Base-by-base conservation (phyloP, 2,888 invertebrate species). In the Therioaphis trifolii region DNA sequence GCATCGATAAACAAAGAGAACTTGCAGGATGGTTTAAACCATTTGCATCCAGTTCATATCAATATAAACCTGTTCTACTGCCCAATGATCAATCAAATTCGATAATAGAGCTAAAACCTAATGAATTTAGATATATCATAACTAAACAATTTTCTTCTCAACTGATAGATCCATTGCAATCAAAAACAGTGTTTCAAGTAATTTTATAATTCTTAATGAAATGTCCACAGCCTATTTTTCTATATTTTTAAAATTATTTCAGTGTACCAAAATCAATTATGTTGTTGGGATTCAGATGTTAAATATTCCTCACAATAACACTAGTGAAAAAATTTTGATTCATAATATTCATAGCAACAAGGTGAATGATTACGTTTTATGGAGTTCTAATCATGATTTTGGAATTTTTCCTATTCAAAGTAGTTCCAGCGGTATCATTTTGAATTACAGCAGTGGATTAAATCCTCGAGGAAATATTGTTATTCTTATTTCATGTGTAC, bases 371-470 rank as follows among this genome's bases (percentile, higher is more conserved):
- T 92, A 93, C 27, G 85, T 85, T 14, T 89, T 92, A 78, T 97
- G 96, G 96, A 91, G 93, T 86, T 90, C 96, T 0, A 92, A 94
- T 86, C 91, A 95, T 46, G 97, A 98, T 89, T 89, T 97, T 84
- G 94, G 95, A 0, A 93, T 95, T 18, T 99, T 99, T 88, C 99
- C 99, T 0, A 92, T 94, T 0, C 93, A 96, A 0, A 96, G 96
- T 80, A 94, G 92, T 86, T 94, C 95, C 85, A 96, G 94, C 88
- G 94, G 94, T 9, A 90, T 96, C 55, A 92, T 94, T 0, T 88
- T 97, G 61, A 92, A 94, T 85, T 97, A 96, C 87, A 91, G 91
- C 85, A 96, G 96, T 88, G 96, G 97, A 2, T 87, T 87, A 0
- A 92, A 92, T 86, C 94, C 96, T 4, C 89, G 94, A 66, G 97